These are phyloP conservation scores for Zygaena filipendulae DNA, from an alignment of 2,888 invertebrate species.

Conservation along the genomic window DNA sequence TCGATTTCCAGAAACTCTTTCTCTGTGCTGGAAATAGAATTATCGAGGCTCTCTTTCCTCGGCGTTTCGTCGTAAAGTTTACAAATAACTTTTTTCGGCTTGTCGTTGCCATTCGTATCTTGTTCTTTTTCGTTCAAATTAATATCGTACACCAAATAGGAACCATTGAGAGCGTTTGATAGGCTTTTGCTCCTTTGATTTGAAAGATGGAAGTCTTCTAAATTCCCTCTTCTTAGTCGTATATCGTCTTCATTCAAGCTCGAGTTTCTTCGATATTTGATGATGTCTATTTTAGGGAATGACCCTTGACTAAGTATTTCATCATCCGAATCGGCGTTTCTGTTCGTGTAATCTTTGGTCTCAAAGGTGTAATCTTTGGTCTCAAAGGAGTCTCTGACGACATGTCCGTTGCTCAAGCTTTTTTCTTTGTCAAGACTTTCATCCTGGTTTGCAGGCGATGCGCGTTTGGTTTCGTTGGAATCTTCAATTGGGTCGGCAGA, in stretches of 20 bases:
- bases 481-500: conserved; percentile 11
- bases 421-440: neutral
- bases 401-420: conserved; percentile 1
- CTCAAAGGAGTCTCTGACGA: conserved; percentile 10
- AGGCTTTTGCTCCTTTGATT: conserved; percentile 57
- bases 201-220: conserved; percentile 50
- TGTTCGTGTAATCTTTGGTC: conserved; percentile 14
- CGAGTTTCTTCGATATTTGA: conserved; percentile 51
- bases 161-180: conserved; percentile 36
- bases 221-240: conserved; percentile 45
- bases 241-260: conserved; percentile 59
- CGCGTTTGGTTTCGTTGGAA: conserved; percentile 10
- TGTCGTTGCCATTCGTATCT: conserved; percentile 40
- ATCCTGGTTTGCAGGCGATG: neutral
- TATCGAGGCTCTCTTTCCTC: conserved; percentile 49
- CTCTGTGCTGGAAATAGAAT: conserved; percentile 51
- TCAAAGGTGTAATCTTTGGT: conserved; percentile 14
- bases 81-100: conserved; percentile 50
- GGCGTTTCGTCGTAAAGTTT: conserved; percentile 41
- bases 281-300: conserved; percentile 52
- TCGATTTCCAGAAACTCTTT: conserved; percentile 60
- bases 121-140: conserved; percentile 40
- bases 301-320: conserved; percentile 35
- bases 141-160: conserved; percentile 44
- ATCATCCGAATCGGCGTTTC: conserved; percentile 32